Percentiles rank a stretch among this genome's conserved stretches.
These are phyloP conservation scores for Carlito syrichta DNA, from an alignment of 2,113 vertebrate species.

Conservation along the genomic window DNA sequence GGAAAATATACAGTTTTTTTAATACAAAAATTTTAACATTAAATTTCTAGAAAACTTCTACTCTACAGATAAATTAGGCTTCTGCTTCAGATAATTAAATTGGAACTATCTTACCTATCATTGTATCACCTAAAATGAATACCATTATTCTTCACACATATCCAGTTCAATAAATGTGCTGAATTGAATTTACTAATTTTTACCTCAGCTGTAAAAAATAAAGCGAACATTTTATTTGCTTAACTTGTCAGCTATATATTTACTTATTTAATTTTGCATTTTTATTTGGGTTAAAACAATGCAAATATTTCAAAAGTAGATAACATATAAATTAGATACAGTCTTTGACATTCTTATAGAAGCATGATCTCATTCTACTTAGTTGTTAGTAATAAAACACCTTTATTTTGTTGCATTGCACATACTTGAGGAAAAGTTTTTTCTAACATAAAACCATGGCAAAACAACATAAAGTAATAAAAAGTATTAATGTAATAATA, in stretches of 20 bases:
- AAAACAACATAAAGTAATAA: background rate
- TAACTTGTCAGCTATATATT: background rate
- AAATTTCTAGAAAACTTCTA: background rate
- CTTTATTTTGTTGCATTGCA: background rate
- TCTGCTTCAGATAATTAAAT: background rate
- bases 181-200: background rate
- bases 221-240: background rate
- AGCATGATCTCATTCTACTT: background rate
- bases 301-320: background rate
- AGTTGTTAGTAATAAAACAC: background rate
- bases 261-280: background rate
- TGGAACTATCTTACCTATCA: background rate
- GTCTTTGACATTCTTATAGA: background rate
- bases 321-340: background rate
- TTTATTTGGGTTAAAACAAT: background rate
- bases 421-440: background rate
- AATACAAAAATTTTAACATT: background rate
- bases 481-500: background rate
- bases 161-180: background rate
- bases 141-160: background rate
- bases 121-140: background rate
- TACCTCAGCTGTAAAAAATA: background rate
- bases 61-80: background rate
- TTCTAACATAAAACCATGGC: background rate
- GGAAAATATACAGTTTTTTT: background rate